Conservation (phyloP, 2,888 invertebrate genomes). For the Tipula helvola region DNA sequence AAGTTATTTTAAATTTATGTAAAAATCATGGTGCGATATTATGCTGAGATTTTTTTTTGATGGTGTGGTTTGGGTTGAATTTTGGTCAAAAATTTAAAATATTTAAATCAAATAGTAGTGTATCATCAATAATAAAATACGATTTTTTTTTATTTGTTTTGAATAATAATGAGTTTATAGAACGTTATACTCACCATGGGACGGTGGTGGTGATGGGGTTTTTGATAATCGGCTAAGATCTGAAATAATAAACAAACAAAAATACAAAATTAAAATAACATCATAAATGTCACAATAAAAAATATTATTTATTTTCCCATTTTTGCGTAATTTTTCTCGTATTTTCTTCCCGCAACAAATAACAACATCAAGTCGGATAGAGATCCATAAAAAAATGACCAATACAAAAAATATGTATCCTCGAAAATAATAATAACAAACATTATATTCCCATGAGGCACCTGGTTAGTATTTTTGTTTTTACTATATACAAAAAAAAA, state of each 20-base stretch:
- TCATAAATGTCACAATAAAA: background rate
- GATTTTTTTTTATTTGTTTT: no score
- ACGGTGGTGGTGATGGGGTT: conserved; percentile 32
- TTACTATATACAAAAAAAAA: background rate
- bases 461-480: background rate
- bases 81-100: background rate
- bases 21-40: background rate
- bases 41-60: background rate
- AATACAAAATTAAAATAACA: conserved; percentile 6
- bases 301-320: background rate
- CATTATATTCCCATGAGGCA: background rate
- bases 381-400: background rate
- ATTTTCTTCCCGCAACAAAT: background rate
- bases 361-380: background rate
- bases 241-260: conserved; percentile 21
- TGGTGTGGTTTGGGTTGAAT: background rate
- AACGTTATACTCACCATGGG: conserved; percentile 18
- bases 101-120: background rate
- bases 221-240: conserved; percentile 33
- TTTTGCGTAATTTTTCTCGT: background rate
- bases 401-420: background rate
- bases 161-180: background rate
- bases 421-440: background rate
- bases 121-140: background rate
- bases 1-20: conserved; percentile 6